Conservation (phyloP, 2,797 vertebrate species). For the Lutjanus argentimaculatus region DNA sequence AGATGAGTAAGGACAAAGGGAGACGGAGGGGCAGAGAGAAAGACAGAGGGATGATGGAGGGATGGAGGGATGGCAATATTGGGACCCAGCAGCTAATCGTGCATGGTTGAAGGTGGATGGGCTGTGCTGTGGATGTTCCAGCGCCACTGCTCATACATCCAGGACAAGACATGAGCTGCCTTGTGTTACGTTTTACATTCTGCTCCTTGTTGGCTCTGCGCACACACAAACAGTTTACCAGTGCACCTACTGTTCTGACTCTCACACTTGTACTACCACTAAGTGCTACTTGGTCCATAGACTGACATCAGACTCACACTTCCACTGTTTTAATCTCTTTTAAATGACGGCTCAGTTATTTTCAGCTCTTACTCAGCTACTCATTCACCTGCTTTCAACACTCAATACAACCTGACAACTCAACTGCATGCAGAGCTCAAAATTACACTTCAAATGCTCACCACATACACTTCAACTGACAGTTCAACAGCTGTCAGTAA, state of each 20-base stretch:
- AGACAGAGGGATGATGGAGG: neutral
- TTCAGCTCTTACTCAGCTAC: neutral
- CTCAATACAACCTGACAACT: neutral
- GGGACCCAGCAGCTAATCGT: neutral
- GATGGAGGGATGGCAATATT: neutral
- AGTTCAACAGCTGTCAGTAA: neutral
- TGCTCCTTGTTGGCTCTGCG: neutral
- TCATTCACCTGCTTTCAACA: neutral
- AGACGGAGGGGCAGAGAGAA: neutral
- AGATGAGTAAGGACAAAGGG: conserved; percentile 33
- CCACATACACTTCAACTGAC: neutral
- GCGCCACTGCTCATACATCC: neutral
- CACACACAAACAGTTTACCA: neutral
- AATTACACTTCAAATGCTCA: neutral
- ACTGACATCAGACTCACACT: no score
- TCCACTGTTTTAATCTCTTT: no score
- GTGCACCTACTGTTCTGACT: neutral
- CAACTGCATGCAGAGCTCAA: neutral
- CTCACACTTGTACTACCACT: neutral
- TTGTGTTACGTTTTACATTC: neutral
- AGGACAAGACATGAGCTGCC: neutral
- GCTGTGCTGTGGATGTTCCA: neutral
- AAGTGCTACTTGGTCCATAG: neutral
- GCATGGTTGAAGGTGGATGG: neutral
- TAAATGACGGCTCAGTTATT: neutral